Conservation (phyloP, 2,888 invertebrate genomes). For the Agonopterix alstromeriana region DNA sequence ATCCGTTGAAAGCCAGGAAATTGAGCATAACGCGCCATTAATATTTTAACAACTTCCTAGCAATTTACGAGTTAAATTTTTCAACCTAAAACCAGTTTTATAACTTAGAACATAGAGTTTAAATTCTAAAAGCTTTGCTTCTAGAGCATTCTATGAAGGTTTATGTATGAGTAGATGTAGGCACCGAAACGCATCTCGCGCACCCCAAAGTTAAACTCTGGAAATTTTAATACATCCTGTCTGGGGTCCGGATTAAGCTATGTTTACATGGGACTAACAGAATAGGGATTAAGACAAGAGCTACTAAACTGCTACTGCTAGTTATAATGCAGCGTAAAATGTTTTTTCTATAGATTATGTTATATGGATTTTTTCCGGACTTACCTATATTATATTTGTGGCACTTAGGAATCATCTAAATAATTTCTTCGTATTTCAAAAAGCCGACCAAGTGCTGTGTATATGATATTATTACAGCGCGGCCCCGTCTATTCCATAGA, state of each 20-base stretch:
- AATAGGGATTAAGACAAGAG: no score
- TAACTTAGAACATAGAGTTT: neutral
- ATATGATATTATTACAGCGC: no score
- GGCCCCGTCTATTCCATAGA: no score
- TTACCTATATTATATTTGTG: no score
- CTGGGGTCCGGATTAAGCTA: conserved; percentile 25
- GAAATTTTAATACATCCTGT: conserved; percentile 60
- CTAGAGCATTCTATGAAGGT: neutral
- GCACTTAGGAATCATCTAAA: no score
- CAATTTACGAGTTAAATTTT: conserved; percentile 36
- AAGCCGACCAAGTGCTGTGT: no score
- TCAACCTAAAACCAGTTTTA: conserved; percentile 15
- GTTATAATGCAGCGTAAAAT: no score
- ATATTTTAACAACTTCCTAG: conserved; percentile 69
- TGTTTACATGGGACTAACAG: conserved; percentile 28
- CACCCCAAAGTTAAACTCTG: conserved; percentile 59
- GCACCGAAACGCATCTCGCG: conserved; percentile 51
- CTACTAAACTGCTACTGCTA: no score
- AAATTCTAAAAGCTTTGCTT: conserved; percentile 9
- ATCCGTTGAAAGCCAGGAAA: conserved; percentile 68
- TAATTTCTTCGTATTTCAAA: no score
- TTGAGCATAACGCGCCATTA: conserved; percentile 70
- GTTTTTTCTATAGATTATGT: no score
- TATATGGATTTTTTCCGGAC: no score
- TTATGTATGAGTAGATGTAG: conserved; percentile 4